Conservation (phyloP, 2,797 vertebrate genomes). For the Cossypha caffra region DNA sequence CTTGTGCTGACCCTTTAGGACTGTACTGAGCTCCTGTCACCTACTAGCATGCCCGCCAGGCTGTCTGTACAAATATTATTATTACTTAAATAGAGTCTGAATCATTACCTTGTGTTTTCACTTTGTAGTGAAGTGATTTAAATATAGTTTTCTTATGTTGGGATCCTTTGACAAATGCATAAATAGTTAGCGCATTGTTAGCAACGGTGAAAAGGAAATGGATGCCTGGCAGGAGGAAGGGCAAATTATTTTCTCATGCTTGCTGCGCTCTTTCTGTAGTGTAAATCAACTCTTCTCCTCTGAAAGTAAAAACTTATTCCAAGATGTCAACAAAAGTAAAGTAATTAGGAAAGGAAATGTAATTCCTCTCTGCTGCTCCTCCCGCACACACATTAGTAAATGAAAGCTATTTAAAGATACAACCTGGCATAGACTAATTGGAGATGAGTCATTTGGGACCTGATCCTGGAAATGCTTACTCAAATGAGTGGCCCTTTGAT, state of each 20-base stretch:
- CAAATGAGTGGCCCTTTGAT: conserved; percentile 29
- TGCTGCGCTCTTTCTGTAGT: conserved; percentile 60
- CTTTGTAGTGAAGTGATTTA: conserved; percentile 57
- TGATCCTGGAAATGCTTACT: conserved; percentile 50
- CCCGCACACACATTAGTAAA: background rate
- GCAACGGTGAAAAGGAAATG: conserved; percentile 64
- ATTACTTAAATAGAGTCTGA: conserved; percentile 67
- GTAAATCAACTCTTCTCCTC: conserved; percentile 63
- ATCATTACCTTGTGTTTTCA: conserved; percentile 65
- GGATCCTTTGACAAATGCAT: conserved; percentile 64
- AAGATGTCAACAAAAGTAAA: conserved; percentile 67
- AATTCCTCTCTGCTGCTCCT: conserved; percentile 45
- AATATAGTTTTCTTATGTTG: conserved; percentile 66
- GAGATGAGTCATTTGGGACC: conserved; percentile 57
- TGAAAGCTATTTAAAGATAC: conserved; percentile 53
- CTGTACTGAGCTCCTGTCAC: background rate
- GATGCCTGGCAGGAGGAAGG: conserved; percentile 61
- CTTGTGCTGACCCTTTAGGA: conserved; percentile 13
- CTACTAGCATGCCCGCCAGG: conserved; percentile 1
- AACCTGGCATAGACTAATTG: conserved; percentile 39
- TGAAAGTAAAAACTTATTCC: conserved; percentile 65
- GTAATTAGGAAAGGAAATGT: conserved; percentile 65
- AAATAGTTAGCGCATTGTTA: conserved; percentile 73
- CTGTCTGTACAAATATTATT: conserved; percentile 67
- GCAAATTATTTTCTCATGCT: conserved; percentile 73